A percentile compares a stretch with the other conserved stretches of the same genome.
These are phyloP conservation scores for Lydus trimaculatus DNA, from an alignment of 2,888 invertebrate genomes.

Conservation along the genomic window DNA sequence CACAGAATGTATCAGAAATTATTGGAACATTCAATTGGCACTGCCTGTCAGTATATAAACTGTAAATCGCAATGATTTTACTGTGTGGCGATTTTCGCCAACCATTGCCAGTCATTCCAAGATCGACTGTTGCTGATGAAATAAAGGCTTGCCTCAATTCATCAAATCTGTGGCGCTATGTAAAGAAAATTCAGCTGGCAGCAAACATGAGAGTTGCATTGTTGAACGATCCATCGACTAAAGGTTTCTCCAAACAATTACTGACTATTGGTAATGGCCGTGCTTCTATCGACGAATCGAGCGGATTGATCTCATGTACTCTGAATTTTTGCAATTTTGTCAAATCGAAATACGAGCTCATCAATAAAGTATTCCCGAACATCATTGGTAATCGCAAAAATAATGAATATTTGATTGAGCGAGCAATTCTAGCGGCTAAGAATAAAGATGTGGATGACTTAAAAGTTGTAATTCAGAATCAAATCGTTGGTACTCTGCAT, in stretches of 20 bases:
- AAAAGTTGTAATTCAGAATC: slow-evolving; percentile 47
- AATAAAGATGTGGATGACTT: slow-evolving; percentile 51
- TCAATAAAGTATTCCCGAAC: slow-evolving; percentile 45
- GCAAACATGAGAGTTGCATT: no score
- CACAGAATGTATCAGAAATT: no score
- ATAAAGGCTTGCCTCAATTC: no score
- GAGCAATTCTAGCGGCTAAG: slow-evolving; percentile 36
- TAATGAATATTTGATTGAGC: slow-evolving; percentile 41
- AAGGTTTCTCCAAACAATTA: slow-evolving; percentile 50
- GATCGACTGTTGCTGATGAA: no score
- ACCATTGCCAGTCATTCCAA: no score
- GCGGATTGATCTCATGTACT: slow-evolving; percentile 50
- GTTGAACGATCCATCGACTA: slow-evolving; percentile 30
- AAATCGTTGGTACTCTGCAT: slow-evolving; percentile 37
- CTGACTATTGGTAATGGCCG: slow-evolving; percentile 51
- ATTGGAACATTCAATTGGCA: no score
- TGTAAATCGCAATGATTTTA: no score
- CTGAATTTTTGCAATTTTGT: slow-evolving; percentile 49
- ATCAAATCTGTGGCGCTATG: no score
- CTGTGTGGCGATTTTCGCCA: no score
- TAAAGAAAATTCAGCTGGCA: no score
- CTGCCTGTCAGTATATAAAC: no score
- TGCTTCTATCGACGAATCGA: slow-evolving; percentile 45
- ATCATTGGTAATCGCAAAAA: slow-evolving; percentile 41
- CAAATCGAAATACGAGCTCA: slow-evolving; percentile 39